Percentiles rank a stretch among this genome's conserved stretches.
These are phyloP conservation scores for Osmoderma eremita DNA, from an alignment of 2,888 invertebrate genomes.

Conservation along the genomic window DNA sequence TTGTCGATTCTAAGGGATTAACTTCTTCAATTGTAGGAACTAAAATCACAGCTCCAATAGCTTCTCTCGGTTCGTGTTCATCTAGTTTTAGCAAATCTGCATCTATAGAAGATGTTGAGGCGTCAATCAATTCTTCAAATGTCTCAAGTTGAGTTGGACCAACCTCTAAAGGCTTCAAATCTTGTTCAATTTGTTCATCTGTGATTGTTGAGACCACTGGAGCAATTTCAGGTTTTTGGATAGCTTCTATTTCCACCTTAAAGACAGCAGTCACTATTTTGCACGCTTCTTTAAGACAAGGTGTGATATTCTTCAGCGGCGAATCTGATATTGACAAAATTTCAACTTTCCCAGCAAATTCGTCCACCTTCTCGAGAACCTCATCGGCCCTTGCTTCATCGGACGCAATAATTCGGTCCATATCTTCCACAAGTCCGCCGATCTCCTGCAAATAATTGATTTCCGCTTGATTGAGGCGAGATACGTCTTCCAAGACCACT, in stretches of 20 bases:
- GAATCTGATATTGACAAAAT: constrained; percentile 38
- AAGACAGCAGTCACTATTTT: constrained; percentile 46
- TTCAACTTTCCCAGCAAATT: constrained; percentile 39
- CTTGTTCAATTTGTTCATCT: background rate
- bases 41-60: background rate
- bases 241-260: constrained; percentile 26
- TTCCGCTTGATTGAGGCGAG: constrained; percentile 45
- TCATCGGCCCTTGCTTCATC: constrained; percentile 40
- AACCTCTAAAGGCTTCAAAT: background rate
- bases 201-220: background rate
- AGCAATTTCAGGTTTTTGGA: background rate
- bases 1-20: constrained; percentile 9
- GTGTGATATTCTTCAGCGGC: constrained; percentile 45
- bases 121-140: no score
- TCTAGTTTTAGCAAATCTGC: background rate
- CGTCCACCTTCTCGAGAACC: constrained; percentile 41
- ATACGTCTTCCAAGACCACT: constrained; percentile 45
- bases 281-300: constrained; percentile 46
- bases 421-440: constrained; percentile 39
- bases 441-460: constrained; percentile 46
- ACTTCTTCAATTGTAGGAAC: constrained; percentile 18
- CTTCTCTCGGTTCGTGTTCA: background rate
- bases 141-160: background rate
- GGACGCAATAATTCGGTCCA: constrained; percentile 41
- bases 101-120: background rate